Evolutionary conservation across 2,113 vertebrate species (phyloP).

Genomic region (Chionomys nivalis): DNA sequence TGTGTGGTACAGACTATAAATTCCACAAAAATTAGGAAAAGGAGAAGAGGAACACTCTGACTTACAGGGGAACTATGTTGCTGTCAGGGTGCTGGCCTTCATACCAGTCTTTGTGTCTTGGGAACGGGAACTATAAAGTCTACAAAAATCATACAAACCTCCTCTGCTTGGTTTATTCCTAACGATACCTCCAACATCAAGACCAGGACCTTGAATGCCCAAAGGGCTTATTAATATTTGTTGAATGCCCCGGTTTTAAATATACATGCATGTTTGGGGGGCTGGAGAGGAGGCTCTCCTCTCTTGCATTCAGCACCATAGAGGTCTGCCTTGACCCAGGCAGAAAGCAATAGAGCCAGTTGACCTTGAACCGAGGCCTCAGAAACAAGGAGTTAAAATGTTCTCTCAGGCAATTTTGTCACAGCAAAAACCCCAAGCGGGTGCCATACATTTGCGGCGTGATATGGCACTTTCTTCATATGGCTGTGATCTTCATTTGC

Average conservation of each 20-base stretch:
- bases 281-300: neutral
- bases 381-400: neutral
- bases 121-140: neutral
- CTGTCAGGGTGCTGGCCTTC: neutral
- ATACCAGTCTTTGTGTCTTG: neutral
- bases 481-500: neutral
- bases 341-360: neutral
- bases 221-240: neutral
- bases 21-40: neutral
- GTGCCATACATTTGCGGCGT: rapidly evolving
- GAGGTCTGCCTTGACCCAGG: neutral
- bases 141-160: neutral
- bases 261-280: neutral
- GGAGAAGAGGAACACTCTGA: neutral
- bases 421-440: rapidly evolving
- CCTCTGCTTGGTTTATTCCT: neutral
- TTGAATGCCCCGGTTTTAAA: neutral
- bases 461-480: neutral
- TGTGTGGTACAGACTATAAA: neutral
- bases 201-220: neutral
- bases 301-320: neutral
- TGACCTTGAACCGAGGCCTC: neutral
- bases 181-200: neutral
- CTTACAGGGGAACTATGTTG: neutral
- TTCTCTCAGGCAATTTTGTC: neutral